A percentile compares a stretch with the other conserved stretches of the same genome.
Conservation (phyloP, 2,797 vertebrate genomes). For the Garrulus glandarius region DNA sequence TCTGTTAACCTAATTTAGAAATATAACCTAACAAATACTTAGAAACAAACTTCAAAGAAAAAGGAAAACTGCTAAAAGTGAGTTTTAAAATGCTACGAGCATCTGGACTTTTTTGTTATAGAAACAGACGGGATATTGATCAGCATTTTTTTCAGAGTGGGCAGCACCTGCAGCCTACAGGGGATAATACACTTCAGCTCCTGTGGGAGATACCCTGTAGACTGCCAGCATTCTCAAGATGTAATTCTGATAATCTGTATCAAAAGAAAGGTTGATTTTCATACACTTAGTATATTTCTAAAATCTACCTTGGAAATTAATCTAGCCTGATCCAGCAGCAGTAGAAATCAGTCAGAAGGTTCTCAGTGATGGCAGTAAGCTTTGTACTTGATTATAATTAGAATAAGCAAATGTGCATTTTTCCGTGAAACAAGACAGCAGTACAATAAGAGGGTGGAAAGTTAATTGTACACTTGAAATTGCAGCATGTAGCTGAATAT, state of each 20-base stretch:
- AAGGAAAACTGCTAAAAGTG: not conserved
- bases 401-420: not conserved
- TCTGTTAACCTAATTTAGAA: not conserved
- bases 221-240: not conserved
- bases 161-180: not conserved
- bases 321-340: not conserved
- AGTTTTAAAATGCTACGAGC: not conserved
- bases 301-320: not conserved
- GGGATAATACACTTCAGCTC: not conserved
- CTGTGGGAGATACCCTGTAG: not conserved
- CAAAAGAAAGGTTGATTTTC: not conserved
- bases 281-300: not conserved
- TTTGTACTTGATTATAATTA: not conserved
- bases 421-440: not conserved
- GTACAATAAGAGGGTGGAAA: not conserved
- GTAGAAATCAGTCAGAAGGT: not conserved
- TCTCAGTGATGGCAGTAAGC: not conserved
- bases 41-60: slow-evolving; percentile 13
- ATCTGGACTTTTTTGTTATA: not conserved
- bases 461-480: not conserved
- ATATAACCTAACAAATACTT: not conserved
- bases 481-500: not conserved
- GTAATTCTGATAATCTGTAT: not conserved
- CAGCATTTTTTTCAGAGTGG: not conserved
- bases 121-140: not conserved